A percentile compares a stretch with the other conserved stretches of the same genome.
Evolutionary conservation across 2,113 vertebrate species (phyloP).

Genomic region (Meleagris gallopavo): DNA sequence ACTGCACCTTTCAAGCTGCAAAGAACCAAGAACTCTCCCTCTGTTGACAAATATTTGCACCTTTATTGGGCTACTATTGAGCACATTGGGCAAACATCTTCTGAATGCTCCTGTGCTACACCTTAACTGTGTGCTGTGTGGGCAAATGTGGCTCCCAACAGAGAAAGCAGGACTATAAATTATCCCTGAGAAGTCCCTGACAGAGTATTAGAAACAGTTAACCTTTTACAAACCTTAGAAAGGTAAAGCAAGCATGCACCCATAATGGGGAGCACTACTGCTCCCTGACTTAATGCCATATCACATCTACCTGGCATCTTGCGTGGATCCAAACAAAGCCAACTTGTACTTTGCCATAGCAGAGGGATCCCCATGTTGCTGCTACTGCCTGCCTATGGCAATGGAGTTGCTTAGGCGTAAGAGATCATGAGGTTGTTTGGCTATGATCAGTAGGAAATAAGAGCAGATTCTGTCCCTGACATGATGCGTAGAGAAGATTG

Average conservation of each 20-base stretch:
- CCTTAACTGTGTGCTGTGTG: background rate
- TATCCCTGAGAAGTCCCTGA: background rate
- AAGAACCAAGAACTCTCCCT: background rate
- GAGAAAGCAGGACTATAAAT: background rate
- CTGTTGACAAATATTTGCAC: background rate
- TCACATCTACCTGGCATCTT: background rate
- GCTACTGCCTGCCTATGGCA: background rate
- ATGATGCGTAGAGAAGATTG: background rate
- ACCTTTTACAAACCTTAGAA: background rate
- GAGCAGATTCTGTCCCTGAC: background rate
- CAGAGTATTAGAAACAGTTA: background rate
- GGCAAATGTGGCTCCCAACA: background rate
- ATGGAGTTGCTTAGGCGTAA: background rate
- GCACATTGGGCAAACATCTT: background rate
- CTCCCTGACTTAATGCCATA: background rate
- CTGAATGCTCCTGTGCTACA: background rate
- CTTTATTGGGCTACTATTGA: background rate
- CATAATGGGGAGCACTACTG: background rate
- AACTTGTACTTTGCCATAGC: background rate
- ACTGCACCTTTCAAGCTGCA: background rate
- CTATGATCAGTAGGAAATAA: background rate
- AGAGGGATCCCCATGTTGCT: background rate
- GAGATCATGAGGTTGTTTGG: background rate
- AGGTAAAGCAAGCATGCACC: background rate
- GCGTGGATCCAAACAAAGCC: background rate